phyloP scores from a whole-genome alignment of 1,140 invertebrate genomes.

The Protaetia brevitarsis region DNA sequence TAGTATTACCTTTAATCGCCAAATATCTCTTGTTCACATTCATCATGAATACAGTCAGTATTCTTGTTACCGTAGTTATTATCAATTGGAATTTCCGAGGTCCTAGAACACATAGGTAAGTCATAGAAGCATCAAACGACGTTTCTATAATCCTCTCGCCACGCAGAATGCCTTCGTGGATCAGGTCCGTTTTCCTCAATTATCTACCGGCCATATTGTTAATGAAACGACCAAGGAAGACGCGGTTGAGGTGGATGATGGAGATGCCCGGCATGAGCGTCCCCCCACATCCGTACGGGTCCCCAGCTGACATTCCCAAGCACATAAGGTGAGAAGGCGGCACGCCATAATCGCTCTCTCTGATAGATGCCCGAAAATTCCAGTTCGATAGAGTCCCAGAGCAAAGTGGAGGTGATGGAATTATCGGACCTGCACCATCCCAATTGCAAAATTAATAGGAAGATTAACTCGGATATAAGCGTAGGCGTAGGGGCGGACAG shows the following conservation, averaged over 20 bases:
- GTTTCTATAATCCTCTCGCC: constrained; percentile 18
- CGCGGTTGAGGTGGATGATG: constrained; percentile 93
- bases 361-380: constrained; percentile 27
- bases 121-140: not conserved
- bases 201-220: constrained; percentile 82
- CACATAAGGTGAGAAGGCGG: constrained; percentile 66
- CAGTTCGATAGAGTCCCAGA: constrained; percentile 54
- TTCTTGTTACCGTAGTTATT: constrained; percentile 97
- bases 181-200: constrained; percentile 90
- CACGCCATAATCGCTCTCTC: no score
- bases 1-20: constrained; percentile 93
- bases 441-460: constrained; percentile 91
- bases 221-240: constrained; percentile 91
- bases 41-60: constrained; percentile 99
- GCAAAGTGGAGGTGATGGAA: constrained; percentile 90
- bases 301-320: constrained; percentile 75
- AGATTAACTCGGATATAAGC: constrained; percentile 64
- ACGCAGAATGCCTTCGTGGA: constrained; percentile 88
- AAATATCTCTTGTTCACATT: constrained; percentile 99
- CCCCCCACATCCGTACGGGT: constrained; percentile 75
- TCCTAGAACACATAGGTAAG: constrained; percentile 72
- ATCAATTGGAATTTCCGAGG: constrained; percentile 99
- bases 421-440: constrained; percentile 92
- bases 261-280: constrained; percentile 86
- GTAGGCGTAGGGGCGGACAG: constrained; percentile 60